A percentile compares a stretch with the other conserved stretches of the same genome.
These are phyloP conservation scores for Samia ricini DNA, from an alignment of 1,140 invertebrate genomes.

Conservation along the genomic window DNA sequence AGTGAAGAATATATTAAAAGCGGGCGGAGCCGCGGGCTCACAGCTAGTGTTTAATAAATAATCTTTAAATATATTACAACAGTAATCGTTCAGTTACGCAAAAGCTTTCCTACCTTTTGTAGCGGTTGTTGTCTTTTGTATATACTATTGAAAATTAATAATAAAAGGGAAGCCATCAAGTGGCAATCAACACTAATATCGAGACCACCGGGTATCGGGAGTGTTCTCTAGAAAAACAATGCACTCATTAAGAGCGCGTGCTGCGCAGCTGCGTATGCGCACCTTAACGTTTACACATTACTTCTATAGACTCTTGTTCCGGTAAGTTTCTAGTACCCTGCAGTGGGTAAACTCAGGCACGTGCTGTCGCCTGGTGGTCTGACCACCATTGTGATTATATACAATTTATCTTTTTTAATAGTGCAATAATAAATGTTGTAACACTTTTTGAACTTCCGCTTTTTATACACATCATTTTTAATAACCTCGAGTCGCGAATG, in stretches of 20 bases:
- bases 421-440: too few relatives aligned
- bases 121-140: background rate
- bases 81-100: background rate
- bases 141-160: constrained; percentile 1
- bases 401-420: background rate
- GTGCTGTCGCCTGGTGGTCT: constrained; percentile 55
- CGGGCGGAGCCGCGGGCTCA: too few relatives aligned
- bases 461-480: too few relatives aligned
- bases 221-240: constrained; percentile 45
- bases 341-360: constrained; percentile 59
- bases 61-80: background rate
- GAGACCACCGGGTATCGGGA: constrained; percentile 44
- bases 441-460: too few relatives aligned
- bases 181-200: constrained; percentile 56
- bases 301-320: constrained; percentile 36
- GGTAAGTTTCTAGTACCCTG: constrained; percentile 36
- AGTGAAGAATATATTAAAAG: too few relatives aligned
- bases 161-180: constrained; percentile 51
- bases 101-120: background rate
- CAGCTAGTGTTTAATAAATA: too few relatives aligned
- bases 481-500: too few relatives aligned
- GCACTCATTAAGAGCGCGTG: constrained; percentile 57
- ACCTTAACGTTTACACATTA: constrained; percentile 24
- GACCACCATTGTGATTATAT: constrained; percentile 39
- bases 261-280: constrained; percentile 54